A percentile compares a stretch with the other conserved stretches of the same genome.
Conservation (phyloP, 2,888 invertebrate species). For the Drepana falcataria region DNA sequence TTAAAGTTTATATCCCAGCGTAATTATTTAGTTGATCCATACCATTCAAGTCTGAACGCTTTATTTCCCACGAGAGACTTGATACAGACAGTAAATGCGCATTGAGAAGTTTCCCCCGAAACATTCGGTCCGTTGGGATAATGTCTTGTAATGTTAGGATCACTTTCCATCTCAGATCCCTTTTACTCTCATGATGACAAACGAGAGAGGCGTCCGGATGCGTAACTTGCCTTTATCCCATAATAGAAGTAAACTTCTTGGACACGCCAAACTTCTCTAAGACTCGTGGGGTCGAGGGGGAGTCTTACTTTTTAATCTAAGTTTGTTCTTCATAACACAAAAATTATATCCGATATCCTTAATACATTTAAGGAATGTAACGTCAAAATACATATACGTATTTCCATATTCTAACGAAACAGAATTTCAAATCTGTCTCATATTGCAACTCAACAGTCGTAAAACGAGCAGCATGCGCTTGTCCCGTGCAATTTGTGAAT, state of each 20-base stretch:
- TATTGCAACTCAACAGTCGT: slow-evolving; percentile 21
- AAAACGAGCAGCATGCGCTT: slow-evolving; percentile 33
- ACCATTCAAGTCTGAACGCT: slow-evolving; percentile 26
- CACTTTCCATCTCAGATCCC: slow-evolving; percentile 36
- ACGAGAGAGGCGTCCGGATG: slow-evolving; percentile 38
- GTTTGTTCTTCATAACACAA: not conserved
- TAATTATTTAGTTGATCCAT: slow-evolving; percentile 22
- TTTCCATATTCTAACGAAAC: slow-evolving; percentile 6
- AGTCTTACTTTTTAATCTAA: not conserved
- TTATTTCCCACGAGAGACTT: slow-evolving; percentile 29
- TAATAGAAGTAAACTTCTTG: slow-evolving; percentile 33
- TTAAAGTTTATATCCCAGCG: too few relatives aligned
- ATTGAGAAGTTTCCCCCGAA: slow-evolving; percentile 35
- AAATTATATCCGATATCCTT: not conserved
- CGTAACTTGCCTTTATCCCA: slow-evolving; percentile 28
- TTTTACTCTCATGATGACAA: slow-evolving; percentile 45
- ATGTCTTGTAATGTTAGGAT: slow-evolving; percentile 57
- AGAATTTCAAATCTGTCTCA: slow-evolving; percentile 10
- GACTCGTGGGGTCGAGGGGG: slow-evolving; percentile 16
- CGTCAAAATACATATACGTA: too few relatives aligned
- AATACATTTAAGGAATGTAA: not conserved
- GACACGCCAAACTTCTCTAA: slow-evolving; percentile 32
- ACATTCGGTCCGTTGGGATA: slow-evolving; percentile 41
- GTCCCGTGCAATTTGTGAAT: slow-evolving; percentile 31
- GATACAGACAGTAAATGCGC: slow-evolving; percentile 16